Conservation (phyloP, 2,888 invertebrate species). For the Nemapogon koenigi region DNA sequence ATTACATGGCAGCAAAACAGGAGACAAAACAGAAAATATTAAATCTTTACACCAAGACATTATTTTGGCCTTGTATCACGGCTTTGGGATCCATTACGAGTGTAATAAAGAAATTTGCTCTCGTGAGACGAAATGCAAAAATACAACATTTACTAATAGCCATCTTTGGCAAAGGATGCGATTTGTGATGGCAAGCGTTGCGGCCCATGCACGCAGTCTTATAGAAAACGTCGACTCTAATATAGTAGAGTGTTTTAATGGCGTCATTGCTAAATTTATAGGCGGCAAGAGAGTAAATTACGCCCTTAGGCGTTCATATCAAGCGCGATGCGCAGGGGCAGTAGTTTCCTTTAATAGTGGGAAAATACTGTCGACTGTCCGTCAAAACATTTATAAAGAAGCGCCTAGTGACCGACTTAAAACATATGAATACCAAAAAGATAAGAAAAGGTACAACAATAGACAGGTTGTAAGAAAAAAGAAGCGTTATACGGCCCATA, state of each 20-base stretch:
- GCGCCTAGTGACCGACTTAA: slow-evolving; percentile 11
- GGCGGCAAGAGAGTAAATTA: slow-evolving; percentile 16
- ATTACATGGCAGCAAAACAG: slow-evolving; percentile 4
- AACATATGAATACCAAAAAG: slow-evolving; percentile 12
- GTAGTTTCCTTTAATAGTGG: slow-evolving; percentile 24
- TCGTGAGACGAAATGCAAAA: slow-evolving; percentile 13
- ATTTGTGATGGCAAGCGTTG: slow-evolving; percentile 13
- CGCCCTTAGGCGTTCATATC: slow-evolving; percentile 21
- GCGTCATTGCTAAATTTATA: slow-evolving; percentile 14
- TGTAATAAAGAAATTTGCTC: slow-evolving; percentile 15
- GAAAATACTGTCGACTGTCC: slow-evolving; percentile 12
- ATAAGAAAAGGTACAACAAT: slow-evolving; percentile 13
- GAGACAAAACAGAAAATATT: slow-evolving; percentile 1
- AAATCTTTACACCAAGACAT: slow-evolving; percentile 9
- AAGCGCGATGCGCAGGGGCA: slow-evolving; percentile 24
- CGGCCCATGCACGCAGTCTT: slow-evolving; percentile 13
- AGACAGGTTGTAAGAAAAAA: neutral
- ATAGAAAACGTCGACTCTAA: slow-evolving; percentile 14
- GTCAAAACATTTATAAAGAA: slow-evolving; percentile 9
- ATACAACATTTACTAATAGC: slow-evolving; percentile 8
- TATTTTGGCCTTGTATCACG: slow-evolving; percentile 18
- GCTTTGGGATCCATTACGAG: slow-evolving; percentile 21
- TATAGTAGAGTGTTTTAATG: slow-evolving; percentile 13
- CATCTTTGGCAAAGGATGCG: slow-evolving; percentile 12
- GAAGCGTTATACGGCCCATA: slow-evolving; percentile 5